Evolutionary conservation across 1,140 invertebrate species (phyloP), one percentile per base, ranked within the genome.

Genomic region (Belonocnema kinseyi): DNA sequence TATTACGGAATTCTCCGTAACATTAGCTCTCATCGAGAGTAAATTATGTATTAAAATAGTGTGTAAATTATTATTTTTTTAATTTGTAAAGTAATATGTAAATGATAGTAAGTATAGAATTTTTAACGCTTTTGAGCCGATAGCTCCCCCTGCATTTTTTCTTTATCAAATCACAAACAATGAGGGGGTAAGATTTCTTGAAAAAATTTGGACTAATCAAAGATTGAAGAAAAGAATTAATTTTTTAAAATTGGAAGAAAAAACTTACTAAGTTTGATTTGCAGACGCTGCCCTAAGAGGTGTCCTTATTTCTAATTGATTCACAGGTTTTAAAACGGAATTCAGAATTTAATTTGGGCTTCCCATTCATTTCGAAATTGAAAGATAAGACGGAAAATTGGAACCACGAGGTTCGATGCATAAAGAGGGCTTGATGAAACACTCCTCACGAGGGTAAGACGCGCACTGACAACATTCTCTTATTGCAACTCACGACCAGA

Each of bases 391-490:
- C 80, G 76, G 50, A 77, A 75, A 75, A 72, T 50, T 40, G 21
- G 14, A 82, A 56, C 80, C 86, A 85, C 83, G 85, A 83, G 83
- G 80, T 73, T 51, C 46, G 61, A 58, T 77, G 50, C 74, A 72
- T 79, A 71, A 85, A 46, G 70, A 58, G 73, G 71, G 74, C 74
- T 82, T 73, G 76, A 53, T 82, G 86, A 86, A 85, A 79, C 82
- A 80, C 78, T 86, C 84, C 83, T 77, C 81, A 74, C 72, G 77
- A 83, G 81, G 83, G 85, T 89, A 76, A 75, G 75, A 85, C 80
- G 84, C 82, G 80, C 79, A 88, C 87, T 88, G 84, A 80, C 81
- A 81, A 80, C 83, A 79, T 86, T 80, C 77, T 85, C 81, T 82
- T 85, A 81, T 83, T 72, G 77, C 77, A 79, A 56, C 71, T 61